These are phyloP conservation scores for Apostichopus japonicus DNA, from an alignment of 35 echinoderm and acorn worm genomes.

Conservation along the genomic window DNA sequence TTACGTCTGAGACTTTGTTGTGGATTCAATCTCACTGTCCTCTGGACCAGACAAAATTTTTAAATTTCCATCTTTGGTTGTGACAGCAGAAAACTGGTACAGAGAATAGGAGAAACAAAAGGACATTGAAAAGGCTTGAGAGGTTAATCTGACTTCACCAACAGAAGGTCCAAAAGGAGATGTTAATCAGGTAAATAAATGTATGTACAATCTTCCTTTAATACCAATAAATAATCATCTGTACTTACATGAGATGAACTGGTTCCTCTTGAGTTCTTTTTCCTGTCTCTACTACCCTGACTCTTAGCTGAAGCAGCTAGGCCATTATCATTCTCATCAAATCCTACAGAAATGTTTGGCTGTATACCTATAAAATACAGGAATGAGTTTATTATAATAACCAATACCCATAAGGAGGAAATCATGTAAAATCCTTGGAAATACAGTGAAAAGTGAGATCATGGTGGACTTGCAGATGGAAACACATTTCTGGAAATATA, in stretches of 20 bases:
- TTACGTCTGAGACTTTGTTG: conserved; percentile 30
- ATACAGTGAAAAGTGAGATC: neutral
- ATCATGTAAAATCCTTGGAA: neutral
- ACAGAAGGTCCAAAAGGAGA: no score
- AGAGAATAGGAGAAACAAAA: no score
- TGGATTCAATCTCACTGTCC: conserved; percentile 81
- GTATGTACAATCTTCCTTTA: no score
- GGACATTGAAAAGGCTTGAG: no score
- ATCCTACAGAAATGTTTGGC: neutral
- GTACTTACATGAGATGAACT: conserved; percentile 25
- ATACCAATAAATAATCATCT: neutral
- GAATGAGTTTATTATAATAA: no score
- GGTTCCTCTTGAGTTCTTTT: neutral
- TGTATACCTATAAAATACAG: neutral
- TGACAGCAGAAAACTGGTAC: conserved; percentile 74
- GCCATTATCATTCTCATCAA: neutral
- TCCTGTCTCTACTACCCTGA: neutral
- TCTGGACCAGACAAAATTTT: conserved; percentile 86
- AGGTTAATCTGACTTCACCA: no score
- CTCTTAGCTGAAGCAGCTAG: neutral
- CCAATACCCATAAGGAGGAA: neutral
- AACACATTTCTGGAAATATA: no score
- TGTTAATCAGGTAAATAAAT: no score
- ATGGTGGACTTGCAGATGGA: neutral
- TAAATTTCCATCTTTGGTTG: conserved; percentile 72